Base-by-base conservation (phyloP, 2,797 vertebrate genomes). In the Gymnothorax javanicus region DNA sequence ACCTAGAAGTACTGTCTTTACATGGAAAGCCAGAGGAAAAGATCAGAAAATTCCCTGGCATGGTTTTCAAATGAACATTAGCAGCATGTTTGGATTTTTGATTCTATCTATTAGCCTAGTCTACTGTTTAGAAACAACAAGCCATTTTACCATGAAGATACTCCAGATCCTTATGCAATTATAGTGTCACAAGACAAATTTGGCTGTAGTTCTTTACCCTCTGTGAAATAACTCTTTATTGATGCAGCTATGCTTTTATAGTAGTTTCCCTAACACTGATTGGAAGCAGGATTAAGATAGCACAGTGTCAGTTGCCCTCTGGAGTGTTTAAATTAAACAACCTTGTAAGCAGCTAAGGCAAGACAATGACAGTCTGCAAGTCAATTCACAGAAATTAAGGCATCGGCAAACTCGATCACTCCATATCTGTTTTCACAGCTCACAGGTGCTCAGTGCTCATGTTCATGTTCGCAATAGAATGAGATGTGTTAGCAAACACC, bases 401-500 rank as follows among this genome's bases (percentile, higher is more conserved):
- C 2, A 75, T 75, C 27, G 13, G 25, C 27, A 75, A n/a, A 69
- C 64, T 43, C 27, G 27, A 13, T 75, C 27, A 75, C 33, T 43
- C 43, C 71, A 33, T 43, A 11, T 12, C 11, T 75, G 71, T 75
- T 75, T 75, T n/a, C 71, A 43, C 71, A 43, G 71, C 33, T 33
- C 71, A 43, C 71, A 43, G 71, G 33, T 75, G 2, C 13, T 12
- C 8, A 20, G 71, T 33, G 71, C 25, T 33, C 71, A 43, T 15
- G 13, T 43, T 75, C 27, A 33, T 75, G 27, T 33, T 27, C 27
- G 20, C 71, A 75, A 17, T 33, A 75, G 25, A 75, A 75, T 3
- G 64, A 75, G 71, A 33, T 75, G 71, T 75, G 71, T 75, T 33
- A 75, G 71, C 71, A 43, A 75, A 43, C 33, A 43, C 71, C 25